Base-by-base conservation (phyloP, 2,888 invertebrate genomes). In the Agapostemon virescens region DNA sequence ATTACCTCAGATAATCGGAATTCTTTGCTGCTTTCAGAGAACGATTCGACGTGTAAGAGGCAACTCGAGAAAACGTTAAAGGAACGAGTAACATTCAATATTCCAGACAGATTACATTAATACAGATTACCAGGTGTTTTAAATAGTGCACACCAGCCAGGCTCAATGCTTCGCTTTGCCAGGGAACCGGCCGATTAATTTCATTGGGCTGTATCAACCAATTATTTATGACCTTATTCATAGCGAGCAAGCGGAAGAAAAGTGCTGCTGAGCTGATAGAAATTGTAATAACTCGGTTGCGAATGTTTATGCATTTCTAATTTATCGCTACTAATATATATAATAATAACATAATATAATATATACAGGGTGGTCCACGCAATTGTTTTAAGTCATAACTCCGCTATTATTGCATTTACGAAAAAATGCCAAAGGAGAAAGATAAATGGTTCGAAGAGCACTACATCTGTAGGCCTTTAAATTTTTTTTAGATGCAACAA, bases 1-100 rank as follows among this genome's bases (percentile, higher is more conserved):
- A 68, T 79, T 71, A 79, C 68, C 38, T 69, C 63, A 15, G 71
- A 68, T 77, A 77, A 79, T 71, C 79, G 52, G 68, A 36, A 23
- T 72, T 78, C 68, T 68, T 68, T 71, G 52, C 63, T 17, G 40
- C 52, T 36, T 63, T 30, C 26, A 9, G 26, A 38, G 49, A 45
- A 52, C 58, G 49, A 67, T 67, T 52, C 77, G 40, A 38, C 61
- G 76, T 20, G 17, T 17, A 67, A 61, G 66, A 26, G 40, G 40
- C 30, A 30, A 55, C 66, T 55, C 45, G 42, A 17, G 11, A 26
- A 26, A 17, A n/a, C 55, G 63, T 70, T 70, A 49, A 77, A 70
- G 58, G 40, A 66, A 77, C 78, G 70, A 79, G 67, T 66, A 67
- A 70, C 67, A 79, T 77, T 69, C 67, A 20, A 66, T 66, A 78